A percentile compares a stretch with the other conserved stretches of the same genome.
These are phyloP conservation scores for Lutraria rhynchaena DNA, from an alignment of 1,140 invertebrate species.

Conservation along the genomic window DNA sequence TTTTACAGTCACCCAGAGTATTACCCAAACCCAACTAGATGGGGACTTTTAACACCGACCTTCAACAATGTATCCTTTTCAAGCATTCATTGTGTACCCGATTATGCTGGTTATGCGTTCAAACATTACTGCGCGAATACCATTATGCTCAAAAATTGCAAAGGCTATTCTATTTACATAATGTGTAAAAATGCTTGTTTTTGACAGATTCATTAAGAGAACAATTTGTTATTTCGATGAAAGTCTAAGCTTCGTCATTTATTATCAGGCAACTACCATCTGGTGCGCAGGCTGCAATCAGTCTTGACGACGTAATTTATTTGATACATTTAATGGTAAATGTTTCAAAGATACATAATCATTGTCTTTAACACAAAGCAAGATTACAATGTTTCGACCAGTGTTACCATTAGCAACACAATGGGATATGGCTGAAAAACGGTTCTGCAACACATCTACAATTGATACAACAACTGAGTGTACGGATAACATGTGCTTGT, in stretches of 20 bases:
- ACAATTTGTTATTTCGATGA: too few species aligned
- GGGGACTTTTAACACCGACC: slow-evolving; percentile 41
- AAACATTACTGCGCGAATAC: too few species aligned
- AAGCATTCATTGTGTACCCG: too few species aligned
- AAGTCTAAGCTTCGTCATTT: too few species aligned
- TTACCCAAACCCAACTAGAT: slow-evolving; percentile 24
- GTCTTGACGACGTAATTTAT: too few species aligned
- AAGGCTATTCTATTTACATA: too few species aligned
- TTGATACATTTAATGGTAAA: neutral
- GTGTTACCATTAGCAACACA: slow-evolving; percentile 36
- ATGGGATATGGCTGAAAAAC: slow-evolving; percentile 45
- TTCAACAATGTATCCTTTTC: slow-evolving; percentile 57
- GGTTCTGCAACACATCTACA: slow-evolving; percentile 35
- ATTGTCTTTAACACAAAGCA: neutral
- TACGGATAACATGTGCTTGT: slow-evolving; percentile 41
- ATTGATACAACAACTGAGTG: slow-evolving; percentile 30
- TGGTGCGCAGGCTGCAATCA: too few species aligned
- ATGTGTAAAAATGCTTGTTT: too few species aligned
- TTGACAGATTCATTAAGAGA: too few species aligned
- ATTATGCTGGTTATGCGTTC: too few species aligned
- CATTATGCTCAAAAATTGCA: too few species aligned
- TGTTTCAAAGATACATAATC: neutral
- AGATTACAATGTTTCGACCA: slow-evolving; percentile 33
- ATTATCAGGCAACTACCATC: too few species aligned
- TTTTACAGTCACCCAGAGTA: slow-evolving; percentile 40